Evolutionary conservation across 2,797 vertebrate genomes (phyloP).

Genomic region (Tokudaia tokunoshimensis): DNA sequence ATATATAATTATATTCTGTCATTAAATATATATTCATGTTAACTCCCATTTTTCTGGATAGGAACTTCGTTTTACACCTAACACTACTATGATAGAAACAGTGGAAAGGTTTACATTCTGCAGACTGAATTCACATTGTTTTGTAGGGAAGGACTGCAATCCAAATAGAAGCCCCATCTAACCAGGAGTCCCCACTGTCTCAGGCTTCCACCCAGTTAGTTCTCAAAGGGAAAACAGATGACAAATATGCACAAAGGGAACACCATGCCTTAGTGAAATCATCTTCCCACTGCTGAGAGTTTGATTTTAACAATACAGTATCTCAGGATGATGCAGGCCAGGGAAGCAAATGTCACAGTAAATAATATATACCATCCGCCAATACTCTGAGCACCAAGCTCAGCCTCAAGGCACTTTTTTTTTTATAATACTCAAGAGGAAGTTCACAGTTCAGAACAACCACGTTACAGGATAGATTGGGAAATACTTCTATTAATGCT

Average conservation of each 20-base stretch:
- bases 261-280: conserved; percentile 40
- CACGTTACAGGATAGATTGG: conserved; percentile 38
- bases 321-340: not conserved
- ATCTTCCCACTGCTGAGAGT: not conserved
- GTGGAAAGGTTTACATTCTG: conserved; percentile 32
- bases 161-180: not conserved
- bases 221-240: not conserved
- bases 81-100: not conserved
- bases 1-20: not conserved
- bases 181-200: not conserved
- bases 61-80: conserved; percentile 4
- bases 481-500: conserved; percentile 49
- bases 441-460: not conserved
- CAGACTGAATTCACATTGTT: not conserved
- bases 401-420: conserved; percentile 39
- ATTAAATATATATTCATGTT: conserved; percentile 1
- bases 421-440: not conserved
- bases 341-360: conserved; percentile 57
- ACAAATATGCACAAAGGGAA: not conserved
- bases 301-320: conserved; percentile 40
- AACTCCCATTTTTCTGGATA: not conserved
- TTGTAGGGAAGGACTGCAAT: not conserved
- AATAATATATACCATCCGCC: conserved; percentile 31
- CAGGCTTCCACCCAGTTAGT: conserved; percentile 42
- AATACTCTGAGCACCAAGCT: not conserved